Conservation (phyloP, 2,113 vertebrate genomes). For the Sinocyclocheilus rhinocerous region DNA sequence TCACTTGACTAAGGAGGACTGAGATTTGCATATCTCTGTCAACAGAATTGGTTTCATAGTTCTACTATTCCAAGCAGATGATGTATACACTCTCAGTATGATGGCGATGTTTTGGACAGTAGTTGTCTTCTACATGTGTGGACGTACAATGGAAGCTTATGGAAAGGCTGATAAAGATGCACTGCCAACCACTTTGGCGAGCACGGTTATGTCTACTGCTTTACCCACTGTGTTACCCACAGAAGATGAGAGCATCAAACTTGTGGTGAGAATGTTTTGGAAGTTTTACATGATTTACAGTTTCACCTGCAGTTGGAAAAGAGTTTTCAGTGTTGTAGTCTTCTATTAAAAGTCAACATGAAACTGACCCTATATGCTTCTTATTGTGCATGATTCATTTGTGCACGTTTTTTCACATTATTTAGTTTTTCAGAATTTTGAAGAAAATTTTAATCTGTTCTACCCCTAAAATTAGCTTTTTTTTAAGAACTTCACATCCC, state of each 20-base stretch:
- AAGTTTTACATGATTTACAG: not conserved
- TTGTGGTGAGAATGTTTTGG: slow-evolving; percentile 66
- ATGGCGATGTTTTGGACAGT: slow-evolving; percentile 46
- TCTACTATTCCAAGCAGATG: not conserved
- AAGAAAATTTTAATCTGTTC: not conserved
- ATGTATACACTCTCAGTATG: slow-evolving; percentile 22
- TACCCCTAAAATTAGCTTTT: too few relatives aligned
- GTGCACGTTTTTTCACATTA: too few relatives aligned
- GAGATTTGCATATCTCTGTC: not conserved
- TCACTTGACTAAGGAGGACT: not conserved
- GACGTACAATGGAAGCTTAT: not conserved
- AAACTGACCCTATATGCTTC: not conserved
- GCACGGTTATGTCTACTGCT: not conserved
- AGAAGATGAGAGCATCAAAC: slow-evolving; percentile 64
- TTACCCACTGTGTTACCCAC: slow-evolving; percentile 60
- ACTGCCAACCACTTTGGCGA: not conserved
- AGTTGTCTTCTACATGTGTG: slow-evolving; percentile 43
- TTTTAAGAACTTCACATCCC: not conserved
- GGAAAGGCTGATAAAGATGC: slow-evolving; percentile 22
- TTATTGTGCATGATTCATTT: not conserved
- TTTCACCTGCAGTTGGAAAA: not conserved
- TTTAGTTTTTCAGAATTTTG: too few relatives aligned
- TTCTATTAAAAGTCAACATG: not conserved
- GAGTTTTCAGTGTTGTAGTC: not conserved
- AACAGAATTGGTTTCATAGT: not conserved